These are phyloP conservation scores for Crepidodera aurea DNA, from an alignment of 2,888 invertebrate genomes.

Conservation along the genomic window DNA sequence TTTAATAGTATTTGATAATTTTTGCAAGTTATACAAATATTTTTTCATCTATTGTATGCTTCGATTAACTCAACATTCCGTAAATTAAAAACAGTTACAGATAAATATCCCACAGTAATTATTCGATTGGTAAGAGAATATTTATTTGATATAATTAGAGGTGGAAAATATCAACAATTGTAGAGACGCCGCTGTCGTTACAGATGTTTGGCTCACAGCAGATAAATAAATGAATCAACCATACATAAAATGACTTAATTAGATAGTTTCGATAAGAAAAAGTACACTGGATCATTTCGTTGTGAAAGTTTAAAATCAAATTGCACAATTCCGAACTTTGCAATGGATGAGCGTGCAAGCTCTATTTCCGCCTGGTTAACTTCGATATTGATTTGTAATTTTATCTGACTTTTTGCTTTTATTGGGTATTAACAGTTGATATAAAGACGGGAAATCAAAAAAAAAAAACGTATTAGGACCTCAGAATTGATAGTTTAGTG, in stretches of 20 bases:
- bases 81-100: no score
- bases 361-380: constrained; percentile 14
- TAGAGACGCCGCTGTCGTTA: no score
- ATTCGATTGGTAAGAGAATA: no score
- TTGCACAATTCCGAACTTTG: constrained; percentile 4
- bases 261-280: constrained; percentile 6
- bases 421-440: constrained; percentile 9
- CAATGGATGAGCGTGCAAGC: constrained; percentile 3
- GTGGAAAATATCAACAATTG: no score
- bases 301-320: constrained; percentile 4
- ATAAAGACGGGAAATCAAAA: background rate
- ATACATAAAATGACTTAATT: constrained; percentile 3
- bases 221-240: background rate
- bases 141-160: no score
- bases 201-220: background rate
- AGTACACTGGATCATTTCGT: background rate
- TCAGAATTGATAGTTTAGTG: no score
- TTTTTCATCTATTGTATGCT: no score
- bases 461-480: background rate
- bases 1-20: no score
- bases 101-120: no score
- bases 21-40: no score
- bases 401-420: constrained; percentile 4
- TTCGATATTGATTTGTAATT: constrained; percentile 13
- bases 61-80: no score